Evolutionary conservation across 2,797 vertebrate genomes (phyloP), one percentile per base, ranked within the genome.

Genomic region (Masticophis lateralis): DNA sequence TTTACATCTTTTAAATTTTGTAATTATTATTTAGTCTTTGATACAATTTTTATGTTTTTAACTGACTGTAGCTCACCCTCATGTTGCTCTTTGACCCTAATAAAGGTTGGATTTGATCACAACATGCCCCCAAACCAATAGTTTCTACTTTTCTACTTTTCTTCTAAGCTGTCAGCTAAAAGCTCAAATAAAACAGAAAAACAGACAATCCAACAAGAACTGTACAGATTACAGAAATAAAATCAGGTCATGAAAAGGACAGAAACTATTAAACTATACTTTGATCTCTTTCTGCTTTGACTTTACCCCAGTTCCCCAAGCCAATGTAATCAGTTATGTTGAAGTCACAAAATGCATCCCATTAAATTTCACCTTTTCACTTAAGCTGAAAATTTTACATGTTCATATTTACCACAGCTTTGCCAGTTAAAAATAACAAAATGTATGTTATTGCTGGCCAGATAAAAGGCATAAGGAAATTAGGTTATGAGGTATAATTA

Each of bases 401-500:
- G 43, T 91, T 83, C 51, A 83, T 89, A 57, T 83, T 43, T 25
- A 22, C 86, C 25, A 56, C n/a, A 86, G 43, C 18, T 83, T 91
- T 93, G 32, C n/a, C 6, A 95, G 94, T 69, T 47, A 32, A 90
- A 90, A 2, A 2, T 10, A 9, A 0, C 0, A 16, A 92, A 90
- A 12, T 18, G 37, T 18, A 27, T 0, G 0, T 8, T 90, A 66
- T 32, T 89, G 66, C 92, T 90, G 92, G 95, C 94, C 91, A 92
- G 87, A 93, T 74, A 63, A 93, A 57, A 92, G 94, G 92, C 51
- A 47, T 0, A n/a, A 63, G 92, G 94, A 95, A 90, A 95, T 97
- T 93, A 91, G 94, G 90, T 89, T 95, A 83, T 83, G 97, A 94
- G 96, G 89, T 90, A 53, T 93, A 11, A 95, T 91, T 55, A 28